A percentile compares a stretch with the other conserved stretches of the same genome.
Conservation (phyloP, 1,140 invertebrate species). For the Mactra quadrangularis region DNA sequence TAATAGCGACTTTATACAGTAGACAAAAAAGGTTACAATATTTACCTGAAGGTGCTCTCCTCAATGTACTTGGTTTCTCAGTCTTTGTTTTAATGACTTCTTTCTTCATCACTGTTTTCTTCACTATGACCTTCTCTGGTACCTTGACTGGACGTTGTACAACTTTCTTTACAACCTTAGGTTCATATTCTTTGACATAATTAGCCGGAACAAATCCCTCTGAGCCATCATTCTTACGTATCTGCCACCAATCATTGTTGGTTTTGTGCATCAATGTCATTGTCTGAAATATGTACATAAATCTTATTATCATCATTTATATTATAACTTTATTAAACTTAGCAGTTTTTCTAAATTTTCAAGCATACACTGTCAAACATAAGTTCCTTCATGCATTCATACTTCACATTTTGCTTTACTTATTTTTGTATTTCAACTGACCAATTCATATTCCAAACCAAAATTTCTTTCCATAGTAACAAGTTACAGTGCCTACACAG, state of each 20-base stretch:
- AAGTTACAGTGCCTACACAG: no score
- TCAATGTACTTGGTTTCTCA: slow-evolving; percentile 71
- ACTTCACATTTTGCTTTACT: not conserved
- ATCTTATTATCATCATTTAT: not conserved
- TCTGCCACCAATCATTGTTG: slow-evolving; percentile 99
- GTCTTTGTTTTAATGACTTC: slow-evolving; percentile 79
- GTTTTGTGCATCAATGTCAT: slow-evolving; percentile 98
- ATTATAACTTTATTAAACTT: not conserved
- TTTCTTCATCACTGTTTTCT: slow-evolving; percentile 94
- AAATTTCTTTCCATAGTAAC: no score
- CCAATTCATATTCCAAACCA: no score
- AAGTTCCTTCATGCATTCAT: not conserved
- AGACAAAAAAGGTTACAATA: no score
- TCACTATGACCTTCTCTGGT: slow-evolving; percentile 91
- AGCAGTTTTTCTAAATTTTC: not conserved
- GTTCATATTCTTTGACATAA: slow-evolving; percentile 97
- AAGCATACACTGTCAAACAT: not conserved
- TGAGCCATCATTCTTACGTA: slow-evolving; percentile 93
- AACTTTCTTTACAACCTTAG: slow-evolving; percentile 92
- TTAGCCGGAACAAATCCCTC: slow-evolving; percentile 99
- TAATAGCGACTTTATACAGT: no score
- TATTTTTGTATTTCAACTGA: not conserved
- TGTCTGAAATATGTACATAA: slow-evolving; percentile 83
- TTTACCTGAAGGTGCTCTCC: slow-evolving; percentile 81
- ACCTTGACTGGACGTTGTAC: slow-evolving; percentile 93